A percentile compares a stretch with the other conserved stretches of the same genome.
These are phyloP conservation scores for Drosophila burlai DNA, from an alignment of 1,140 invertebrate genomes.

Conservation along the genomic window DNA sequence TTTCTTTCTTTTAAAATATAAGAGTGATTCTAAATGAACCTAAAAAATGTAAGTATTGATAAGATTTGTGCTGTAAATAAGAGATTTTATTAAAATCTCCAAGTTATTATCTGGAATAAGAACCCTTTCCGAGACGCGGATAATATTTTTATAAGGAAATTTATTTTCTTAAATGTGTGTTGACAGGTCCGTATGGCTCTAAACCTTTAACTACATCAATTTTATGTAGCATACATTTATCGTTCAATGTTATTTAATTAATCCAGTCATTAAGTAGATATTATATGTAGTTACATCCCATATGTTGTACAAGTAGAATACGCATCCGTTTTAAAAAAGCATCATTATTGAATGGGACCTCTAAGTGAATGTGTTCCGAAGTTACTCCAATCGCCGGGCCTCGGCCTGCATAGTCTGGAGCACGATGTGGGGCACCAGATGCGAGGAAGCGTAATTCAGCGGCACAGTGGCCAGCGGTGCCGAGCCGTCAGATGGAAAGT, in stretches of 20 bases:
- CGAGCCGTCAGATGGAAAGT: constrained; percentile 71
- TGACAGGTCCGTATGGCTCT: constrained; percentile 47
- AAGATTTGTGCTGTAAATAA: background rate
- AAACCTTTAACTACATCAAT: constrained; percentile 45
- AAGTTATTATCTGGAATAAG: background rate
- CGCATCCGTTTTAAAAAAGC: constrained; percentile 51
- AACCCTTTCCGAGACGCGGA: constrained; percentile 1
- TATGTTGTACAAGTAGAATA: constrained; percentile 47
- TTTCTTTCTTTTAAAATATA: background rate
- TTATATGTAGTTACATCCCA: constrained; percentile 47
- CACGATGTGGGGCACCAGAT: constrained; percentile 71
- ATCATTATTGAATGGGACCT: constrained; percentile 48
- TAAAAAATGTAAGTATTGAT: no score
- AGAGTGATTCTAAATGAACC: background rate
- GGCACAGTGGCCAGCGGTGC: constrained; percentile 71
- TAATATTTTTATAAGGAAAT: constrained; percentile 48
- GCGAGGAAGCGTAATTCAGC: constrained; percentile 68
- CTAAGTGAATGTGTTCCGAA: constrained; percentile 50
- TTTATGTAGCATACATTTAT: constrained; percentile 33
- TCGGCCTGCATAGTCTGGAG: constrained; percentile 77
- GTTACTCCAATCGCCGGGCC: constrained; percentile 60
- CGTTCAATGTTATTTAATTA: constrained; percentile 45
- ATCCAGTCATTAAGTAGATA: constrained; percentile 51
- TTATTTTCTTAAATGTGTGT: constrained; percentile 50
- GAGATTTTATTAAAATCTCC: background rate